These are phyloP conservation scores for Spodoptera littoralis DNA, from an alignment of 2,888 invertebrate species.

Conservation along the genomic window DNA sequence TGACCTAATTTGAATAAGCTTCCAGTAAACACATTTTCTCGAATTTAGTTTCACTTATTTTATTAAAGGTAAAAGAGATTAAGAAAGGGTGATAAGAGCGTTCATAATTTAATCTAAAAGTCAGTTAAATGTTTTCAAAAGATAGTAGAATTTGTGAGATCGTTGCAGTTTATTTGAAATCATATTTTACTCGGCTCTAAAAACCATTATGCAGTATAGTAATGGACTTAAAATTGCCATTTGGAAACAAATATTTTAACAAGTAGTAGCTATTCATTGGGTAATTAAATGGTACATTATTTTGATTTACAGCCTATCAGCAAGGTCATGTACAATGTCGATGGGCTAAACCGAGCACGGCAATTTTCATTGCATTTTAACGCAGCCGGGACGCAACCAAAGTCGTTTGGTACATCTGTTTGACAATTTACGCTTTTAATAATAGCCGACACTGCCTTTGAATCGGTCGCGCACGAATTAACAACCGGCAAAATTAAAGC, in stretches of 20 bases:
- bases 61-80: conserved; percentile 52
- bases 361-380: conserved; percentile 82
- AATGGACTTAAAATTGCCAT: not conserved
- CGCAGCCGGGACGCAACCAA: conserved; percentile 73
- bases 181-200: not conserved
- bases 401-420: conserved; percentile 86
- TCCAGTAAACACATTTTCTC: conserved; percentile 61
- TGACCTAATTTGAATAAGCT: conserved; percentile 72
- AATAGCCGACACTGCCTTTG: conserved; percentile 84
- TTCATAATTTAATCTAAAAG: conserved; percentile 40
- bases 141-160: conserved; percentile 18
- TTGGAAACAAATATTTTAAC: not conserved
- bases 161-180: conserved; percentile 9
- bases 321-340: conserved; percentile 58
- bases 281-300: conserved; percentile 24
- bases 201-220: not conserved
- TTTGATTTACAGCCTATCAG: conserved; percentile 49
- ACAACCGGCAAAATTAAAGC: conserved; percentile 85
- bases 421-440: conserved; percentile 89
- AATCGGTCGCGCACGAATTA: conserved; percentile 86
- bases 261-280: not conserved
- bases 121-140: conserved; percentile 39
- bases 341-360: conserved; percentile 62
- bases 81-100: conserved; percentile 46
- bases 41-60: conserved; percentile 65